Evolutionary conservation across 1,140 invertebrate genomes (phyloP), one percentile per base, ranked within the genome.

Genomic region (Rhysida immarginata): DNA sequence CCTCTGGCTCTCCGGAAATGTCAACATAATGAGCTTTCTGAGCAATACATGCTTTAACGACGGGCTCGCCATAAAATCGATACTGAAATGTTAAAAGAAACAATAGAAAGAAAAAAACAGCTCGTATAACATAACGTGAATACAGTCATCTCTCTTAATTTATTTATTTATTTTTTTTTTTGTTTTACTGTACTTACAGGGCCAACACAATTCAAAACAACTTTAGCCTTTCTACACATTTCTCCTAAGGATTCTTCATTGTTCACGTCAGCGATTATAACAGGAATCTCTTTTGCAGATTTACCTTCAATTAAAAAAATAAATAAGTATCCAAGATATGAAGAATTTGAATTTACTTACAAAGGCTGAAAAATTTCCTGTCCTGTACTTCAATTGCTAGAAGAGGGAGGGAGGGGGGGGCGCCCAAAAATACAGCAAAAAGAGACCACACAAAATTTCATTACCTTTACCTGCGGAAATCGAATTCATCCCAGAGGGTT

Each of bases 171-270:
- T 51, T 60, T 52, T 16, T 43, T 21, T 45, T 21, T 29, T 16
- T 53, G 8, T 20, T 46, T 27, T 25, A 53, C 46, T 23, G 50
- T 43, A 67, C 68, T 69, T 63, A 75, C 74, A 41, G 90, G 91
- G 1, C 91, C 92, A 59, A 86, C 85, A 72, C 84, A 89, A 68
- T 92, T 96, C 0, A 92, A 73, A 14, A 96, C 61, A 1, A 92
- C 75, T 63, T 77, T 81, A 2, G 83, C 77, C 63, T 80, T 74
- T 51, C 74, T 66, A 54, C 86, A 82, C 87, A 96, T 93, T 46
- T 76, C 72, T 23, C 74, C 66, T 2, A 96, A 65, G 0, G 84
- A 86, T 3, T 78, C 69, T 56, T 80, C 71, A 70, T 88, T 79
- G 21, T 75, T 74, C 1, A 88, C 70, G 68, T 96, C 87, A 5